phyloP scores from a whole-genome alignment of 2,113 vertebrate genomes.

The Lophochroa leadbeateri region DNA sequence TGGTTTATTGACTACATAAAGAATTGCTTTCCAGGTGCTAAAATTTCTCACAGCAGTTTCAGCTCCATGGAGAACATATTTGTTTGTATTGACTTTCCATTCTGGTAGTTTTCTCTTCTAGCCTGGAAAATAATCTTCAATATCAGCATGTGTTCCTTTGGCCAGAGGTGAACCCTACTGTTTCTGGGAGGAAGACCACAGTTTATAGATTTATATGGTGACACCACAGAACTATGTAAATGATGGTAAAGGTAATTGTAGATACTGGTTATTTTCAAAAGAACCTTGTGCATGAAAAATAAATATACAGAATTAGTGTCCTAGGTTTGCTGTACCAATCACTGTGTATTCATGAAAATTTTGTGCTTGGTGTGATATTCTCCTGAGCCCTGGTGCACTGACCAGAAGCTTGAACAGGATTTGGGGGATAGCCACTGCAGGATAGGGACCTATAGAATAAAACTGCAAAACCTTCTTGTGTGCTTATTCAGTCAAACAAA shows the following conservation, averaged over 20 bases:
- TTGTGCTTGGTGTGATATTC: not conserved
- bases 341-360: not conserved
- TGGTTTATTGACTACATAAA: not conserved
- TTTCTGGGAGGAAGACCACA: not conserved
- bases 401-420: not conserved
- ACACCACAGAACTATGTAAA: not conserved
- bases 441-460: not conserved
- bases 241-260: not conserved
- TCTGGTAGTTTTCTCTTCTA: not conserved
- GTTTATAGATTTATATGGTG: not conserved
- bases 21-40: conserved; percentile 1
- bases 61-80: not conserved
- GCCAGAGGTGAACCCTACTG: not conserved
- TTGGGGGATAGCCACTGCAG: not conserved
- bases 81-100: conserved; percentile 37
- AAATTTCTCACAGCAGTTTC: not conserved
- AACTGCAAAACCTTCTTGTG: not conserved
- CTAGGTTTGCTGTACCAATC: not conserved
- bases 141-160: not conserved
- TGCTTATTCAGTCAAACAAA: not conserved
- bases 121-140: not conserved
- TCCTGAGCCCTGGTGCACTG: not conserved
- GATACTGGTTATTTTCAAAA: not conserved
- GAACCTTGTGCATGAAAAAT: not conserved
- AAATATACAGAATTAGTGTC: not conserved